Evolutionary conservation across 2,888 invertebrate genomes (phyloP).

Genomic region (Calameuta pallipes): DNA sequence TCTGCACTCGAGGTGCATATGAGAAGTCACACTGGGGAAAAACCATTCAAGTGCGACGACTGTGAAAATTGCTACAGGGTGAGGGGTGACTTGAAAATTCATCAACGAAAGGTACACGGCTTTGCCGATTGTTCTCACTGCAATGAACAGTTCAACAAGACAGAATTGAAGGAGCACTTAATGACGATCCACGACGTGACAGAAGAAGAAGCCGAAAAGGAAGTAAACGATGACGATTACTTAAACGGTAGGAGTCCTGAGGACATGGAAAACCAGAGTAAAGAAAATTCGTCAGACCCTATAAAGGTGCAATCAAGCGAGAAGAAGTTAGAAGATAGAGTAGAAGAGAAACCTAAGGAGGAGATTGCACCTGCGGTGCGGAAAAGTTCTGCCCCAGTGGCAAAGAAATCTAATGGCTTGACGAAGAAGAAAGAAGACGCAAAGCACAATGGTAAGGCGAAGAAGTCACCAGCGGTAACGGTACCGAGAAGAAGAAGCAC

Average conservation of each 20-base stretch:
- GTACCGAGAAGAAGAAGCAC: constrained; percentile 27
- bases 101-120: constrained; percentile 38
- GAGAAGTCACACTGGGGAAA: constrained; percentile 20
- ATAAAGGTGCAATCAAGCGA: constrained; percentile 11
- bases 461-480: constrained; percentile 22
- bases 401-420: not conserved
- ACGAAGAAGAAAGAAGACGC: not conserved
- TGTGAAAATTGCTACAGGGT: constrained; percentile 29
- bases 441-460: not conserved
- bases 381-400: not conserved
- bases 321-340: constrained; percentile 12
- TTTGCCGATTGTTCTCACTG: constrained; percentile 32
- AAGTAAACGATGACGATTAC: constrained; percentile 10
- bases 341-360: not conserved
- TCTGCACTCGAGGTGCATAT: constrained; percentile 37
- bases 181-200: constrained; percentile 41
- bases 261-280: constrained; percentile 18
- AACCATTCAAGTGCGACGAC: constrained; percentile 35
- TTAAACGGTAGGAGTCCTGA: not conserved
- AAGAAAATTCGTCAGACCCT: not conserved
- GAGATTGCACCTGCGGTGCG: not conserved
- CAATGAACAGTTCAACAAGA: constrained; percentile 26
- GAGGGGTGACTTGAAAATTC: constrained; percentile 34
- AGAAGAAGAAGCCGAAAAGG: constrained; percentile 32
- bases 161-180: constrained; percentile 33